phyloP scores from a whole-genome alignment of 2,797 vertebrate genomes.

The Petrocephalus sullivani region DNA sequence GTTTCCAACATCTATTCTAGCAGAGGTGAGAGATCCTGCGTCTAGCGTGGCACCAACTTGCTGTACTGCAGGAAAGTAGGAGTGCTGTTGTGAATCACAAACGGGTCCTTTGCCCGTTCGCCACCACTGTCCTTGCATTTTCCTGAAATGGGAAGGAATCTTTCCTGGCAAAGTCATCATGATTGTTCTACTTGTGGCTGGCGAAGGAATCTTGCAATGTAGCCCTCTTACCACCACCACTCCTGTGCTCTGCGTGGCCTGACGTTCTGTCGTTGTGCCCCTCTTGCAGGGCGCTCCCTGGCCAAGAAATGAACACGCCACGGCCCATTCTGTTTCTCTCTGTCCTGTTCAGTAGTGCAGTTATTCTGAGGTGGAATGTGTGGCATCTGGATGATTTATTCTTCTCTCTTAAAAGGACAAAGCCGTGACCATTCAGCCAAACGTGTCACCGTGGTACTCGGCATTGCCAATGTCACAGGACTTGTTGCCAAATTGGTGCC shows the following conservation, averaged over 20 bases:
- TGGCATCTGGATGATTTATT: neutral
- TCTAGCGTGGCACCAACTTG: slow-evolving; percentile 46
- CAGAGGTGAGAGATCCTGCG: slow-evolving; percentile 4
- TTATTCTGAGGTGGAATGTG: neutral
- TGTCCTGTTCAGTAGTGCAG: neutral
- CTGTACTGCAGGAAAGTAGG: slow-evolving; percentile 29
- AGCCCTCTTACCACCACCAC: neutral
- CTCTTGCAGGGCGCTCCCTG: neutral
- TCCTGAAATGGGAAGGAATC: neutral
- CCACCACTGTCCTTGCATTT: slow-evolving; percentile 41
- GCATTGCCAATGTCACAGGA: neutral
- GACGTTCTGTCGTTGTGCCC: neutral
- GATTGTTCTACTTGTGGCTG: neutral
- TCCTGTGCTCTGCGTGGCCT: neutral
- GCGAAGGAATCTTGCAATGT: neutral
- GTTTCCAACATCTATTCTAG: slow-evolving; percentile 32
- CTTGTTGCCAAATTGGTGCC: neutral
- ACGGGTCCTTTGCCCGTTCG: slow-evolving; percentile 26
- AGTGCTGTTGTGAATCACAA: slow-evolving; percentile 28
- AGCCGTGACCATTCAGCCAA: neutral
- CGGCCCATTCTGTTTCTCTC: neutral
- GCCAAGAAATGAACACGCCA: neutral
- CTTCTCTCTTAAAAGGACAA: neutral
- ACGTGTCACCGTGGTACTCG: neutral
- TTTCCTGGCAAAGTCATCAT: neutral